These are phyloP conservation scores for Schmidtea mediterranea DNA, from an alignment of 1,140 invertebrate species.

Conservation along the genomic window DNA sequence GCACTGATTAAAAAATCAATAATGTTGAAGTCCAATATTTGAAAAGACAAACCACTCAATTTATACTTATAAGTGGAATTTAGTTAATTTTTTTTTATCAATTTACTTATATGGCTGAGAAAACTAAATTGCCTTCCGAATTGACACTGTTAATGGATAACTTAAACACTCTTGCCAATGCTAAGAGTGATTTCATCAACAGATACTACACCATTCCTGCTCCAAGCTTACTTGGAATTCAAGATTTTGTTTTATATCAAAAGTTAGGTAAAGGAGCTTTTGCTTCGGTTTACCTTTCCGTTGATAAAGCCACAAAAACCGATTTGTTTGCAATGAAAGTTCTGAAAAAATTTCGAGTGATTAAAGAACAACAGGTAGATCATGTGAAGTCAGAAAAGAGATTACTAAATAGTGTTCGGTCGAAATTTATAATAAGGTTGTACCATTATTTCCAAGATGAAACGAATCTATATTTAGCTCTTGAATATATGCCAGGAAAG, in stretches of 20 bases:
- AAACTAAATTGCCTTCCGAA: no score
- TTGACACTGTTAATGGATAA: no score
- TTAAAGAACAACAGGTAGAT: not conserved
- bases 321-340: not conserved
- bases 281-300: not conserved
- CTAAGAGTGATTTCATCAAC: no score
- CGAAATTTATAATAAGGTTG: conserved; percentile 4
- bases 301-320: not conserved
- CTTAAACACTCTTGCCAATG: no score
- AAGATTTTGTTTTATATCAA: not conserved
- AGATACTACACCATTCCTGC: no score
- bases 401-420: not conserved
- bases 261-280: not conserved
- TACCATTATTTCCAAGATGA: not conserved
- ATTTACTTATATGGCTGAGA: no score
- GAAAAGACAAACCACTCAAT: no score
- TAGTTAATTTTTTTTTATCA: no score
- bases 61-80: no score
- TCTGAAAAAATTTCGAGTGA: not conserved
- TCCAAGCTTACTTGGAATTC: no score
- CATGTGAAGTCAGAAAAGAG: not conserved
- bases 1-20: no score
- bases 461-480: not conserved
- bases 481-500: conserved; percentile 6
- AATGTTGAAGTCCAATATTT: no score